Conservation (phyloP, 2,888 invertebrate genomes). For the Drosophila peninsularis region DNA sequence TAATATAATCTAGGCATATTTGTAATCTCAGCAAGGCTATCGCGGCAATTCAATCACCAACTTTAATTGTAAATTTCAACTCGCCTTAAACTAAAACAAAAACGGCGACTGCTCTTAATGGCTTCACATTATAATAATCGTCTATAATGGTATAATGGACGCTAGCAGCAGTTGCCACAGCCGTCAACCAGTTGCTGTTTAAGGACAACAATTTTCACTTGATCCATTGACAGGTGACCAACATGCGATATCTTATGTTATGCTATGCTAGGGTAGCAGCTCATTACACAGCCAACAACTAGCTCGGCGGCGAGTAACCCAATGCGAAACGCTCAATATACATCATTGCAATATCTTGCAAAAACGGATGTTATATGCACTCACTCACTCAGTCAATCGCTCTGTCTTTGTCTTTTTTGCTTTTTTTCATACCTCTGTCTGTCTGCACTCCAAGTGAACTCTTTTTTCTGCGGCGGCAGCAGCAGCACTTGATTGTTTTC, state of each 20-base stretch:
- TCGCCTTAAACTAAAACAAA: slow-evolving; percentile 11
- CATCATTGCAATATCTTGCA: slow-evolving; percentile 15
- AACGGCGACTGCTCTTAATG: slow-evolving; percentile 60
- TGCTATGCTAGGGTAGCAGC: slow-evolving; percentile 33
- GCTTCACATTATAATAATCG: slow-evolving; percentile 73
- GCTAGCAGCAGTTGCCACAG: slow-evolving; percentile 60
- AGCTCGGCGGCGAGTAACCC: slow-evolving; percentile 43
- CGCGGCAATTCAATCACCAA: slow-evolving; percentile 72
- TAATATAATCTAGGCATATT: slow-evolving; percentile 74
- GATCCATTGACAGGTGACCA: slow-evolving; percentile 69
- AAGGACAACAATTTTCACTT: slow-evolving; percentile 77
- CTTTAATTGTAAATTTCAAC: slow-evolving; percentile 76
- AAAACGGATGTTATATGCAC: slow-evolving; percentile 64
- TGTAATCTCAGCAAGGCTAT: slow-evolving; percentile 75
- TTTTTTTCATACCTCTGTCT: neutral
- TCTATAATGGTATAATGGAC: slow-evolving; percentile 62
- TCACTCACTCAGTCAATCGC: neutral
- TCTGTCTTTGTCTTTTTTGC: slow-evolving; percentile 4
- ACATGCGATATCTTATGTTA: slow-evolving; percentile 40
- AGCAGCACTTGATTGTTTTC: slow-evolving; percentile 52
- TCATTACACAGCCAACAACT: slow-evolving; percentile 33
- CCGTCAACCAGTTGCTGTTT: slow-evolving; percentile 70
- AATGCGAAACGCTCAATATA: slow-evolving; percentile 61
- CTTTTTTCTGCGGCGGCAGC: slow-evolving; percentile 16
- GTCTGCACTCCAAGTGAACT: slow-evolving; percentile 31